These are phyloP conservation scores for Poecilia picta DNA, from an alignment of 2,797 vertebrate genomes.

Conservation along the genomic window DNA sequence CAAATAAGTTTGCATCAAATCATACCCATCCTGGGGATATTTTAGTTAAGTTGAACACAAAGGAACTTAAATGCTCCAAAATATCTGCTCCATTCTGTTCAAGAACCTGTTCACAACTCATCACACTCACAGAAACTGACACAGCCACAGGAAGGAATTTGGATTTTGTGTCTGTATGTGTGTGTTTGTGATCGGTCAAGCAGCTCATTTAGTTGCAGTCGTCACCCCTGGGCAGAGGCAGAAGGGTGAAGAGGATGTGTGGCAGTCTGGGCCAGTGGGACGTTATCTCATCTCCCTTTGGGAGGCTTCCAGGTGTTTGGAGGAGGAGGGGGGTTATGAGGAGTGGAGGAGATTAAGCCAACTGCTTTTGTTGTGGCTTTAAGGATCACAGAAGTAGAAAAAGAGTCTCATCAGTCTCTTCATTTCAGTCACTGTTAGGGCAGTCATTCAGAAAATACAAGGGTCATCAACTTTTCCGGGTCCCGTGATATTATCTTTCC, in stretches of 20 bases:
- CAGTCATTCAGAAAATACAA: slow-evolving; percentile 25
- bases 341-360: slow-evolving; percentile 74
- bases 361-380: slow-evolving; percentile 70
- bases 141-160: slow-evolving; percentile 55
- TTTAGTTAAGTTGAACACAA: slow-evolving; percentile 34
- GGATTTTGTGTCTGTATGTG: slow-evolving; percentile 26
- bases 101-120: slow-evolving; percentile 65
- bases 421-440: slow-evolving; percentile 25
- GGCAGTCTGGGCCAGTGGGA: slow-evolving; percentile 55
- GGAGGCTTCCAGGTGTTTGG: slow-evolving; percentile 69
- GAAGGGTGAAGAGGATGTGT: slow-evolving; percentile 43
- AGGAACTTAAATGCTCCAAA: slow-evolving; percentile 65
- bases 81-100: slow-evolving; percentile 48
- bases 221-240: slow-evolving; percentile 50
- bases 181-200: slow-evolving; percentile 62
- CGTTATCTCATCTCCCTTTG: slow-evolving; percentile 75
- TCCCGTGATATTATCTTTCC: slow-evolving; percentile 65
- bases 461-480: slow-evolving; percentile 56
- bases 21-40: background rate
- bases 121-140: slow-evolving; percentile 61
- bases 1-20: no score
- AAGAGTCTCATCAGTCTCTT: slow-evolving; percentile 33
- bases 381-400: slow-evolving; percentile 56
- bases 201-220: slow-evolving; percentile 60
- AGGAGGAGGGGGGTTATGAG: slow-evolving; percentile 36